Base-by-base conservation (phyloP, 2,113 vertebrate species). In the Tauraco erythrolophus region DNA sequence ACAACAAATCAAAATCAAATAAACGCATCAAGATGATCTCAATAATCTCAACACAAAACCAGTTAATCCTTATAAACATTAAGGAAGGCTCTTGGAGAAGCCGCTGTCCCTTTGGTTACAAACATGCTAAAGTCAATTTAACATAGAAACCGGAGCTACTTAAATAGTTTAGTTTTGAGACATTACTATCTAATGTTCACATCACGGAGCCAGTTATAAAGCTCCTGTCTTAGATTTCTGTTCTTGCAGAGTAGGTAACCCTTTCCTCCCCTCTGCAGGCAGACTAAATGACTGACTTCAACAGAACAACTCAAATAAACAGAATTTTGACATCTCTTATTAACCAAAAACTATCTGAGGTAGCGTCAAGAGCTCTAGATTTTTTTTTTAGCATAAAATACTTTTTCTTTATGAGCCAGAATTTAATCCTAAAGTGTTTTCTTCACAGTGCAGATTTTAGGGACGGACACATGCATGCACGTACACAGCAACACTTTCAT, bases 81-180 rank as follows among this genome's bases (percentile, higher is more conserved):
- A 81, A 78, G 85, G 77, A 93, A 91, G 33, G 56, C 58, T 92
- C 69, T 86, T 84, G 11, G 14, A 92, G 77, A 94, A 95, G 80
- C 84, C 94, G 88, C 89, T 95, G 94, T 84, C 72, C 30, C 28
- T 89, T 78, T 95, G 61, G 65, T 89, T 95, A 87, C 69, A 82
- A 95, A 96, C 61, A 68, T 43, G 57, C 51, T 31, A 18, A 86
- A 89, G 83, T 75, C 79, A 89, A 94, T 84, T 94, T 71, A 78
- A 79, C 70, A 56, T 10, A 87, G 96, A 94, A 97, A 92, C 77
- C 64, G 65, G 69, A 96, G 48, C 80, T 87, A 80, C 76, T 46
- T 81, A 78, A 97, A 95, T 95, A 95, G 95, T 89, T 97, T 91
- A 79, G 53, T 89, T 95, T 92, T 91, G 95, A 96, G 84, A 84